These are phyloP conservation scores for Carterocephalus palaemon DNA, from an alignment of 2,888 invertebrate species.

Conservation along the genomic window DNA sequence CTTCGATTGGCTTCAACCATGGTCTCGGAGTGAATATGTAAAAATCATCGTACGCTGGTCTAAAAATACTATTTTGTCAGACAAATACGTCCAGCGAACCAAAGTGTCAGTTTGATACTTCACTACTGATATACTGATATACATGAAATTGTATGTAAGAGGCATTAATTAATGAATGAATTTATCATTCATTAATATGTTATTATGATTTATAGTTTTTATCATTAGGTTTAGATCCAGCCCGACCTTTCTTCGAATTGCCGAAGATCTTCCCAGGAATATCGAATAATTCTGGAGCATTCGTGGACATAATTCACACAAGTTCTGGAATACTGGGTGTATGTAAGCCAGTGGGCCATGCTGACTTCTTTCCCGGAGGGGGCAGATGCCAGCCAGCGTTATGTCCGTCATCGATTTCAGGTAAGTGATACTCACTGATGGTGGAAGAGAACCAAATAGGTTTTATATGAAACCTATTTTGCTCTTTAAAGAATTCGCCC, in stretches of 20 bases:
- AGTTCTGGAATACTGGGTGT: slow-evolving; percentile 22
- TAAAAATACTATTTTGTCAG: too few species aligned
- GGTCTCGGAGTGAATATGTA: too few species aligned
- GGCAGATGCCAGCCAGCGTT: slow-evolving; percentile 17
- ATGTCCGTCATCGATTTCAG: not conserved
- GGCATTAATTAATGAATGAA: too few species aligned
- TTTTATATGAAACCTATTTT: too few species aligned
- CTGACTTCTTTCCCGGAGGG: slow-evolving; percentile 27
- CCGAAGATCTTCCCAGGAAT: slow-evolving; percentile 19
- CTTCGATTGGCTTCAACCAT: too few species aligned
- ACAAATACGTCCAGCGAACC: too few species aligned
- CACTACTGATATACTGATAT: too few species aligned
- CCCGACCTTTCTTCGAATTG: slow-evolving; percentile 29
- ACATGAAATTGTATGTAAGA: too few species aligned
- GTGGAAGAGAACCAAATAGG: too few species aligned
- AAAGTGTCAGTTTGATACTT: too few species aligned
- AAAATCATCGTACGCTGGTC: too few species aligned
- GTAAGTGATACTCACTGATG: not conserved
- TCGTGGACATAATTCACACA: slow-evolving; percentile 31
- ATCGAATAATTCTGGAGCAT: slow-evolving; percentile 20
- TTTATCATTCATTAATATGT: not conserved
- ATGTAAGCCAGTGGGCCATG: slow-evolving; percentile 18
- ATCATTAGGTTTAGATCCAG: slow-evolving; percentile 27
- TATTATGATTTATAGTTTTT: not conserved
- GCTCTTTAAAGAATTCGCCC: too few species aligned